These are phyloP conservation scores for Apis mellifera DNA, from an alignment of 1,140 invertebrate species.

Conservation along the genomic window DNA sequence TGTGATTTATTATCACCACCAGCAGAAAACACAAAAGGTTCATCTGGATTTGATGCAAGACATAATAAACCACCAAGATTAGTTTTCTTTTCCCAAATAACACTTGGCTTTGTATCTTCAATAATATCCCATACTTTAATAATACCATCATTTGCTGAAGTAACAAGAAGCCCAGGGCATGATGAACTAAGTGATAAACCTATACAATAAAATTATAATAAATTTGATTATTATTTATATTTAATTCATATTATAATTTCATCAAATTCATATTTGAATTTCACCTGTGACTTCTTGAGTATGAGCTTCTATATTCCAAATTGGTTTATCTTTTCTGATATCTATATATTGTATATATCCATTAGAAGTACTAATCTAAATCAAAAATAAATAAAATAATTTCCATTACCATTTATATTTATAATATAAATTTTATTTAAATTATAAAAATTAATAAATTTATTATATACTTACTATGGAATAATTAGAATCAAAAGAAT, in stretches of 20 bases:
- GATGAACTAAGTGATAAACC: slow-evolving; percentile 87
- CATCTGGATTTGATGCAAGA: slow-evolving; percentile 89
- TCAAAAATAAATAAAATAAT: slow-evolving; percentile 9
- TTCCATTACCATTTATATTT: not conserved
- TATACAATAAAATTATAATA: slow-evolving; percentile 59
- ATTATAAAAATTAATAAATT: slow-evolving; percentile 30
- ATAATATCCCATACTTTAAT: slow-evolving; percentile 91
- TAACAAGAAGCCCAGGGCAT: slow-evolving; percentile 87
- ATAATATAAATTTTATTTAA: slow-evolving; percentile 18
- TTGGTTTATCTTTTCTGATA: slow-evolving; percentile 85
- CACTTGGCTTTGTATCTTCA: slow-evolving; percentile 68
- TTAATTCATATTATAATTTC: slow-evolving; percentile 36
- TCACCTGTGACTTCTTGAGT: slow-evolving; percentile 90
- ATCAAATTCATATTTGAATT: slow-evolving; percentile 51
- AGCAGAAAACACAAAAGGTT: slow-evolving; percentile 88
- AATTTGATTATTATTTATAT: slow-evolving; percentile 10
- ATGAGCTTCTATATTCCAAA: slow-evolving; percentile 92
- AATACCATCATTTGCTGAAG: slow-evolving; percentile 87
- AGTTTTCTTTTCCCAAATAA: slow-evolving; percentile 84
- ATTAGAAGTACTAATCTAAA: slow-evolving; percentile 88
- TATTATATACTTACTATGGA: slow-evolving; percentile 85
- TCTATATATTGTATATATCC: slow-evolving; percentile 92
- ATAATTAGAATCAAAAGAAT: slow-evolving; percentile 87
- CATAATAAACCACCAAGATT: slow-evolving; percentile 89
- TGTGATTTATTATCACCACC: slow-evolving; percentile 93